Evolutionary conservation across 1,140 invertebrate species (phyloP), one percentile per base, ranked within the genome.

Genomic region (Drosophila bocki): DNA sequence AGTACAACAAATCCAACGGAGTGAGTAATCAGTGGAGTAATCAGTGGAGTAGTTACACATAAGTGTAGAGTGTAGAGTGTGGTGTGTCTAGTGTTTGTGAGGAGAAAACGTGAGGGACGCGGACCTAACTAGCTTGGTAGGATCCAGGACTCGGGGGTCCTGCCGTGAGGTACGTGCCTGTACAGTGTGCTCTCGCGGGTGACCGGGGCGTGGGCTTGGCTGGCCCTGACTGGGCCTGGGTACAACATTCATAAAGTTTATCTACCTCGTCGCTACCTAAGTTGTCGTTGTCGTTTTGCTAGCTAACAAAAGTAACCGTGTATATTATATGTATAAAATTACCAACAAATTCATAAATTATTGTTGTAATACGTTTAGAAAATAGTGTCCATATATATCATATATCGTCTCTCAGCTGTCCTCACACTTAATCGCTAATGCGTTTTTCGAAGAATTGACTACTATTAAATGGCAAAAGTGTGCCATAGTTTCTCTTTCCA

Each of bases 321-420:
- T 88, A 88, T 82, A 84, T 56, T 85, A 81, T 82, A 65, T 86
- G 71, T 82, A 88, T 90, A 90, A 88, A 88, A 88, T 84, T 71
- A 80, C 74, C 84, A 88, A 88, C 85, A 88, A 90, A 88, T 84
- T 54, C 82, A 84, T 84, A 88, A 88, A 88, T 88, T 88, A 88
- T 88, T 88, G 84, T 88, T 88, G 85, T 88, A 88, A 90, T 88
- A 88, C 79, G 82, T 88, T 90, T 84, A 88, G 84, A 88, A 88
- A 88, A 88, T 88, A 88, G 84, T 88, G 84, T 88, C 85, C 84
- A 88, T 88, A 90, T 88, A 88, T 88, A 88, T 88, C 69, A 88
- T 83, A 56, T 56, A 56, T 56, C 53, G 53, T n/a, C 53, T 79
- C 53, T 71, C 42, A 54, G 26, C 60, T 53, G 65, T 75, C 65